Conservation (phyloP, 2,888 invertebrate genomes). For the Rotaria macrura region DNA sequence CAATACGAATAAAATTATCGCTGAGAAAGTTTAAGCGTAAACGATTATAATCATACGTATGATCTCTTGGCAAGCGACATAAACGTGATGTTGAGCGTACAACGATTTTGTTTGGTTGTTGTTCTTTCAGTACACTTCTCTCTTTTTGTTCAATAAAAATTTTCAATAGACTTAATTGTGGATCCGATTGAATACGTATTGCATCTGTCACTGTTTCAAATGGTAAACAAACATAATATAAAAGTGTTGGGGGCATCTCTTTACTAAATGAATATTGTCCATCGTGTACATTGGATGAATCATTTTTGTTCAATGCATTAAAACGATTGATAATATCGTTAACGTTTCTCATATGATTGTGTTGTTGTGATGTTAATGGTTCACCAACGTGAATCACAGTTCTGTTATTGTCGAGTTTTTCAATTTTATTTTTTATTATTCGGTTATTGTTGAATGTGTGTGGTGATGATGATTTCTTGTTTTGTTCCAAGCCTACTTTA, state of each 20-base stretch:
- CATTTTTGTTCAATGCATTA: background rate
- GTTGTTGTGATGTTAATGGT: background rate
- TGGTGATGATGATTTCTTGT: background rate
- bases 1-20: background rate
- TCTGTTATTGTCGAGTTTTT: background rate
- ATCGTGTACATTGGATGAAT: background rate
- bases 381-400: background rate
- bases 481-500: background rate
- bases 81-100: background rate
- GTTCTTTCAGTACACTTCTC: background rate
- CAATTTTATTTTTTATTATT: background rate
- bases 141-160: slow-evolving; percentile 15
- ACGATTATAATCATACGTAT: background rate
- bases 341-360: background rate
- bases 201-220: background rate
- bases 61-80: background rate
- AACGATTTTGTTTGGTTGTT: background rate
- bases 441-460: background rate
- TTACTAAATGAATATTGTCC: background rate
- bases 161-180: background rate
- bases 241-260: background rate
- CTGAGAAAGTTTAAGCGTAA: background rate
- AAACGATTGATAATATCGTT: slow-evolving; percentile 5
- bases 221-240: background rate
- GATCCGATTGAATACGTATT: background rate